A percentile compares a stretch with the other conserved stretches of the same genome.
phyloP scores from a whole-genome alignment of 2,113 vertebrate species.

The Anarhynchus alexandrinus region DNA sequence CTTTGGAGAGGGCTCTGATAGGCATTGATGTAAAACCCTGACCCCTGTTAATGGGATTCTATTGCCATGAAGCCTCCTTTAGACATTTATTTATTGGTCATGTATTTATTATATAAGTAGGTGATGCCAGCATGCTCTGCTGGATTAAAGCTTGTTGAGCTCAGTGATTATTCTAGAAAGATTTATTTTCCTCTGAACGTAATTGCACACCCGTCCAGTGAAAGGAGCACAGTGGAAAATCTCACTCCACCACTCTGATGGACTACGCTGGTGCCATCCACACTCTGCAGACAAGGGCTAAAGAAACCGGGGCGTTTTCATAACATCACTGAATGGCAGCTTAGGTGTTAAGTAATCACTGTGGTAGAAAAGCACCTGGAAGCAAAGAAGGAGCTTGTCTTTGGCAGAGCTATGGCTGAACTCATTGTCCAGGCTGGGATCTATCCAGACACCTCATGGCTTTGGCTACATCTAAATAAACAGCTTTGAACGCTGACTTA shows the following conservation, averaged over 20 bases:
- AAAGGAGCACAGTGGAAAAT: constrained; percentile 62
- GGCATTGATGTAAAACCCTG: constrained; percentile 45
- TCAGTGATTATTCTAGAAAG: constrained; percentile 48
- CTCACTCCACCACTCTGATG: constrained; percentile 20
- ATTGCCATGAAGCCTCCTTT: constrained; percentile 36
- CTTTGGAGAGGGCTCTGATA: constrained; percentile 50
- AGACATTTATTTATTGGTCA: constrained; percentile 52
- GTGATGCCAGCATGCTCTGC: constrained; percentile 44
- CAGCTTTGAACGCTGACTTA: constrained; percentile 20
- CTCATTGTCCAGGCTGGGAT: constrained; percentile 23
- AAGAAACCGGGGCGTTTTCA: constrained; percentile 15
- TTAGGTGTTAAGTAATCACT: constrained; percentile 54
- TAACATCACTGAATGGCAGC: constrained; percentile 14
- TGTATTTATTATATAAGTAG: constrained; percentile 49
- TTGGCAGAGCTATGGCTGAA: constrained; percentile 29
- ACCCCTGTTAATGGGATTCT: constrained; percentile 37
- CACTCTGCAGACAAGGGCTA: neutral
- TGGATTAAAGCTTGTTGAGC: constrained; percentile 43
- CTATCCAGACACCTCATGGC: constrained; percentile 26
- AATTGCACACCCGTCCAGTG: neutral
- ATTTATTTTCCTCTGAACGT: constrained; percentile 48
- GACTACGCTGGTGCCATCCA: constrained; percentile 28
- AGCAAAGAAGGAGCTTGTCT: neutral
- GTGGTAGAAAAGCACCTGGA: constrained; percentile 5
- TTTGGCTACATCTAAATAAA: constrained; percentile 65